A percentile compares a stretch with the other conserved stretches of the same genome.
Evolutionary conservation across 2,113 vertebrate genomes (phyloP).

Genomic region (Periophthalmus modestus): DNA sequence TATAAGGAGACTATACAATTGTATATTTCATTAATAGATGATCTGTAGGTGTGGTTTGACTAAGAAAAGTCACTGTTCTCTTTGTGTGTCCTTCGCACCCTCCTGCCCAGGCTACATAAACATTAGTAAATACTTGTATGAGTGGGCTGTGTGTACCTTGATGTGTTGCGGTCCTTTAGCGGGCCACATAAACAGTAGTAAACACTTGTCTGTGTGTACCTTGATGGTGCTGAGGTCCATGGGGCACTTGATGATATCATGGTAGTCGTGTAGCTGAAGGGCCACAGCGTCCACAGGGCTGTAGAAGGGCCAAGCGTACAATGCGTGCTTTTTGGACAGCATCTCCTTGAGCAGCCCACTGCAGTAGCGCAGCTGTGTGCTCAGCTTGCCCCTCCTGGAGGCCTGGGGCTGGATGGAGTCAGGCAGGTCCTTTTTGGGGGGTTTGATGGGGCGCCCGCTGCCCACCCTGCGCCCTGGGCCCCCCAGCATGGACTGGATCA

Average conservation of each 20-base stretch:
- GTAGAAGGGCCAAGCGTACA: conserved; percentile 96
- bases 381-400: conserved; percentile 84
- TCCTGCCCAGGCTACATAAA: too few species aligned
- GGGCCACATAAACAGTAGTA: too few species aligned
- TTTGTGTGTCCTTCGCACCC: too few species aligned
- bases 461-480: conserved; percentile 79
- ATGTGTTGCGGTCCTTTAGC: too few species aligned
- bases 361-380: conserved; percentile 89
- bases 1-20: neutral
- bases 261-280: conserved; percentile 91
- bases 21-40: neutral
- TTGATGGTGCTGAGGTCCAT: conserved; percentile 95
- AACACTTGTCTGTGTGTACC: conserved; percentile 44
- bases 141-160: too few species aligned
- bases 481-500: conserved; percentile 65
- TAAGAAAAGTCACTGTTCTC: too few species aligned
- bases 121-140: too few species aligned
- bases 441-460: conserved; percentile 92
- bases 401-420: conserved; percentile 87
- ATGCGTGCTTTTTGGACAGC: conserved; percentile 91
- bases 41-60: too few species aligned
- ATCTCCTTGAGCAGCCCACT: conserved; percentile 92
- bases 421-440: conserved; percentile 89
- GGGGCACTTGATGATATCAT: conserved; percentile 95
- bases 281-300: conserved; percentile 89